Evolutionary conservation across 1,140 invertebrate species (phyloP).

Genomic region (Zaprionus tsacasi): DNA sequence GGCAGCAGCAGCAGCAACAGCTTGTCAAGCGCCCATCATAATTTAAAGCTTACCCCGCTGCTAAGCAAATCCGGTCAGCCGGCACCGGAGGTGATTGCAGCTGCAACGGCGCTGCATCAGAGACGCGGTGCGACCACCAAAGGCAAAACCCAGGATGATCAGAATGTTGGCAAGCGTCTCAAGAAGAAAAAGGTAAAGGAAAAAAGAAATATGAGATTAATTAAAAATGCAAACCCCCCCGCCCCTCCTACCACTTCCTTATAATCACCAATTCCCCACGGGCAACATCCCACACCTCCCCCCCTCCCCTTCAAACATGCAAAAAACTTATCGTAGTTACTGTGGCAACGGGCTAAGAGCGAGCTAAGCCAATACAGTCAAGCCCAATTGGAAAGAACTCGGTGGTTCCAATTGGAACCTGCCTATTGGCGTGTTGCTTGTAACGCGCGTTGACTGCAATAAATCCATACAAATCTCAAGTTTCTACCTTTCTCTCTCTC

Average conservation of each 20-base stretch:
- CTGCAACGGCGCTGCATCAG: slow-evolving; percentile 29
- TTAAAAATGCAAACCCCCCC: background rate
- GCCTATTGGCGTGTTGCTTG: background rate
- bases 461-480: too few species aligned
- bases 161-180: slow-evolving; percentile 73
- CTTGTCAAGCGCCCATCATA: slow-evolving; percentile 24
- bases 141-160: slow-evolving; percentile 74
- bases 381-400: background rate
- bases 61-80: slow-evolving; percentile 24
- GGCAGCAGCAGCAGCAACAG: background rate
- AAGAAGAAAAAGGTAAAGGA: slow-evolving; percentile 75
- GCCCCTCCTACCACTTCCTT: too few species aligned
- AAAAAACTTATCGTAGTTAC: too few species aligned
- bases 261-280: too few species aligned
- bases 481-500: too few species aligned
- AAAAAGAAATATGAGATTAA: background rate
- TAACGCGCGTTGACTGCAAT: background rate
- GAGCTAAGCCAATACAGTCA: background rate
- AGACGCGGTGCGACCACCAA: slow-evolving; percentile 60
- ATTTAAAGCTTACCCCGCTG: slow-evolving; percentile 41
- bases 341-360: background rate
- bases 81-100: slow-evolving; percentile 28
- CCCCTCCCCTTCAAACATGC: too few species aligned
- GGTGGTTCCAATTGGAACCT: background rate
- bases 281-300: too few species aligned